A percentile compares a stretch with the other conserved stretches of the same genome.
Evolutionary conservation across 2,888 invertebrate species (phyloP).

Genomic region (Thera obeliscata): DNA sequence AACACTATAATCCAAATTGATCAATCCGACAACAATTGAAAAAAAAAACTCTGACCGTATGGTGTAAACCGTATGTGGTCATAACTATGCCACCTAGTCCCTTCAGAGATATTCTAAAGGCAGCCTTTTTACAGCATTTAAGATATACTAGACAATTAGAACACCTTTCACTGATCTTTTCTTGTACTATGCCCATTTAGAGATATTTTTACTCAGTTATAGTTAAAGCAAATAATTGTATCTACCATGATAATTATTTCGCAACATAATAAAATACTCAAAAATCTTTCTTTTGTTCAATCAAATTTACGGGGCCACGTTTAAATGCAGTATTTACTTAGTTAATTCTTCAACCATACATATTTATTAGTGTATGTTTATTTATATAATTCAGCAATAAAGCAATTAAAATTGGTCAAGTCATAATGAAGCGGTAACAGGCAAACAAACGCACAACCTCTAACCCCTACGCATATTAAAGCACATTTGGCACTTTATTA

Average conservation of each 20-base stretch:
- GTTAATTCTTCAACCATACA: too few relatives aligned
- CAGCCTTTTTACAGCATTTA: constrained; percentile 9
- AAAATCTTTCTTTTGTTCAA: too few relatives aligned
- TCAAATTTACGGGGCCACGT: too few relatives aligned
- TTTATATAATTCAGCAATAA: background rate
- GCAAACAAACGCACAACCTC: background rate
- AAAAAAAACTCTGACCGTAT: background rate
- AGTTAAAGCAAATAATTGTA: too few relatives aligned
- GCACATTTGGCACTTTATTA: background rate
- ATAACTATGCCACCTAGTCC: background rate
- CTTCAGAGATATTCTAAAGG: background rate
- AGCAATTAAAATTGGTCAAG: background rate
- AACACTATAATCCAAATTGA: background rate
- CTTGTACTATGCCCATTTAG: background rate
- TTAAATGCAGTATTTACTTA: too few relatives aligned
- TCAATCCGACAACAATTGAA: background rate
- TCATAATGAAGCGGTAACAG: background rate
- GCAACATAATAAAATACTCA: too few relatives aligned
- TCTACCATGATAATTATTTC: too few relatives aligned
- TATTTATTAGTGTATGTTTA: too few relatives aligned
- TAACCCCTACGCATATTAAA: background rate
- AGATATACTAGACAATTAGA: constrained; percentile 11
- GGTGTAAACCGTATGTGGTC: too few relatives aligned
- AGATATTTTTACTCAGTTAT: background rate
- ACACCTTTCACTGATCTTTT: constrained; percentile 34